phyloP scores from a whole-genome alignment of 2,113 vertebrate genomes.

The Nyctereutes procyonoides region DNA sequence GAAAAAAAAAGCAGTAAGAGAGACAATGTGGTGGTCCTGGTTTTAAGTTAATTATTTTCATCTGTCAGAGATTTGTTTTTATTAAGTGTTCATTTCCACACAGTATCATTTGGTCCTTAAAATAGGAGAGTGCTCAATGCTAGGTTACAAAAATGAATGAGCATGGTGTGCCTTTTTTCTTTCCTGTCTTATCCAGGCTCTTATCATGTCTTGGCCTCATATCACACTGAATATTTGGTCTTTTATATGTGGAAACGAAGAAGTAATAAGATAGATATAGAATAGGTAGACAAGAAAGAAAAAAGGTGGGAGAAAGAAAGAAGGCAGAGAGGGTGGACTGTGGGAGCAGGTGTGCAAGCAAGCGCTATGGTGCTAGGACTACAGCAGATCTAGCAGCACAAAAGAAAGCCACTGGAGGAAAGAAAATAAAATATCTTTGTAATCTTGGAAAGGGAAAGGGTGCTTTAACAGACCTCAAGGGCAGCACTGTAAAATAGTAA shows the following conservation, averaged over 20 bases:
- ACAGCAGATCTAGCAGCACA: neutral
- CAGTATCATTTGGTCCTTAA: neutral
- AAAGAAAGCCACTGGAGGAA: neutral
- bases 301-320: neutral
- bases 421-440: neutral
- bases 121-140: neutral
- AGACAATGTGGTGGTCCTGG: neutral
- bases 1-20: slow-evolving; percentile 30
- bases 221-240: neutral
- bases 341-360: neutral
- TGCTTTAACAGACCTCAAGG: neutral
- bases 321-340: neutral
- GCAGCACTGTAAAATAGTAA: neutral
- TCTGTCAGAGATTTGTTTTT: slow-evolving; percentile 27
- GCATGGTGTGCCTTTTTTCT: neutral
- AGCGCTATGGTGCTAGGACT: neutral
- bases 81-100: neutral
- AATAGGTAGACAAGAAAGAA: neutral
- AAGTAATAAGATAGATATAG: neutral
- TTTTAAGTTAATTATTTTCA: slow-evolving; percentile 15
- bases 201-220: neutral
- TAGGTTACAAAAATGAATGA: slow-evolving; percentile 9
- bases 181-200: neutral
- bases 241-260: neutral
- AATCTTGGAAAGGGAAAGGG: neutral